Evolutionary conservation across 1,140 invertebrate species (phyloP), one percentile per base, ranked within the genome.

Genomic region (Drosophila tristis): DNA sequence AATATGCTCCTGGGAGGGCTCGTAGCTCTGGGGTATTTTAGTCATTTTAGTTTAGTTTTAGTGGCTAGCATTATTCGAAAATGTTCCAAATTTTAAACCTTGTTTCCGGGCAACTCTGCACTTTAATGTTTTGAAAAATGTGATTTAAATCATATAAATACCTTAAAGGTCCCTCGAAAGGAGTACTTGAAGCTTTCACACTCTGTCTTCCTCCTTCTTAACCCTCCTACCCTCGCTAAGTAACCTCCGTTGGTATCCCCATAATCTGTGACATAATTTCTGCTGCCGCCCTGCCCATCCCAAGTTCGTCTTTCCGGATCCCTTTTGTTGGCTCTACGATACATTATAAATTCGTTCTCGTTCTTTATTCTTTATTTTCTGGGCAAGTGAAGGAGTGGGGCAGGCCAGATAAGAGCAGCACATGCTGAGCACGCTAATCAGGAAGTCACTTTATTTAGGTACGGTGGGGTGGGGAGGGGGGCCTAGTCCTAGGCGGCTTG

Each of bases 241-340:
- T 16, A 64, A 48, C 13, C 53, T 47, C n/a, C 31, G 49, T 20
- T 31, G 13, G 42, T 39, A 50, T 57, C 44, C 16, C 45, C 23
- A 57, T 73, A 74, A 74, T 67, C 67, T 78, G 64, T 81, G 81
- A 87, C 74, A 85, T 80, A 85, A 86, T 86, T 81, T 85, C 43
- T 29, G 47, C 57, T 23, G 39, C 45, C 39, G 31, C 48, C 25
- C 43, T 29, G 31, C 35, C 23, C n/a, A 25, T 16, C 20, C 23
- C 39, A 43, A 44, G 5, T 20, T 16, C 13, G 55, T 54, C 64
- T 78, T 74, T 56, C 49, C 47, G 57, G 70, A 86, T 74, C 45
- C 64, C 57, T 51, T 56, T 51, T 74, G 50, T 59, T 64, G 44
- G 29, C 47, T 49, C 53, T 44, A 51, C 65, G 57, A 59, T 65